Conservation (phyloP, 1,140 invertebrate species). For the Nasonia longicornis region DNA sequence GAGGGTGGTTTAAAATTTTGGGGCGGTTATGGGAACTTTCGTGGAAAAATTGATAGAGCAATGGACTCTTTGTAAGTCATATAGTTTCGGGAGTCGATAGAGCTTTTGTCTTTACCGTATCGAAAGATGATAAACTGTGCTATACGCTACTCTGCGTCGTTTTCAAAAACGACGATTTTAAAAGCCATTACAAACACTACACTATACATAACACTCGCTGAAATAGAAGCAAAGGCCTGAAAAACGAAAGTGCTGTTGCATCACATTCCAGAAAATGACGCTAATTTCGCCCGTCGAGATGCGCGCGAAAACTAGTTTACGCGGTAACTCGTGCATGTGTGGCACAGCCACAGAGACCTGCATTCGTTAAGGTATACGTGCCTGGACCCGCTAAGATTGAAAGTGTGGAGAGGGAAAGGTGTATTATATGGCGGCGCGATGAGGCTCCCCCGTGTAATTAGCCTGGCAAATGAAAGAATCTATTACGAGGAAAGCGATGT, state of each 20-base stretch:
- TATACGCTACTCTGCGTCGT: neutral
- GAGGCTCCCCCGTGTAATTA: conserved; percentile 1
- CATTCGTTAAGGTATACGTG: conserved; percentile 1
- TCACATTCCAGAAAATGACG: conserved; percentile 23
- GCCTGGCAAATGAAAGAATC: neutral
- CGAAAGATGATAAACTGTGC: no score
- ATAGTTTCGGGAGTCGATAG: neutral
- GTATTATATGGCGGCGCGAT: neutral
- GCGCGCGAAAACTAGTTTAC: conserved; percentile 24
- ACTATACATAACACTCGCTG: neutral
- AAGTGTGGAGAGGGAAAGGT: conserved; percentile 4
- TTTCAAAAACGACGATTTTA: neutral
- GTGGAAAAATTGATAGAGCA: neutral
- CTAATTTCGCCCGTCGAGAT: conserved; percentile 1
- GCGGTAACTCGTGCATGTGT: neutral
- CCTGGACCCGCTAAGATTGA: neutral
- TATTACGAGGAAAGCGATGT: neutral
- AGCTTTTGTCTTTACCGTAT: neutral
- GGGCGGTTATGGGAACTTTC: neutral
- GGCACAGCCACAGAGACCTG: neutral
- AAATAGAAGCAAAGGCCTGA: neutral
- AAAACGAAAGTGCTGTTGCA: conserved; percentile 12
- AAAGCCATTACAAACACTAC: neutral
- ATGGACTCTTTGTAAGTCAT: no score
- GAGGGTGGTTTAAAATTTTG: conserved; percentile 25